Evolutionary conservation across 2,888 invertebrate genomes (phyloP).

Genomic region (Coelinius sp.): DNA sequence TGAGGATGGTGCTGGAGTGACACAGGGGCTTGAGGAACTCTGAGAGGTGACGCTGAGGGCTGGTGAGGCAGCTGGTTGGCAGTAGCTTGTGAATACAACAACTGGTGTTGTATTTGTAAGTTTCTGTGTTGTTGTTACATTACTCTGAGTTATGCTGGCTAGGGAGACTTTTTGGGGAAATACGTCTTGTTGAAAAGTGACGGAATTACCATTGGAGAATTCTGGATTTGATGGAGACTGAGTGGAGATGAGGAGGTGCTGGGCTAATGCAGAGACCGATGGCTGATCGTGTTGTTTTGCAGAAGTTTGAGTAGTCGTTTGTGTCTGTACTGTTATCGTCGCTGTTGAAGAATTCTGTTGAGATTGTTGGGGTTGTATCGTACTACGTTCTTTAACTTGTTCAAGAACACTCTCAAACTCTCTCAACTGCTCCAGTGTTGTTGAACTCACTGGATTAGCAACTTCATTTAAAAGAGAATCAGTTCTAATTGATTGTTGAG

Average conservation of each 20-base stretch:
- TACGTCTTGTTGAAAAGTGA: slow-evolving; percentile 61
- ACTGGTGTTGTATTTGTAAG: slow-evolving; percentile 72
- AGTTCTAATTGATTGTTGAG: slow-evolving; percentile 59
- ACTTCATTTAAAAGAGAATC: slow-evolving; percentile 61
- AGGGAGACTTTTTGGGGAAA: slow-evolving; percentile 73
- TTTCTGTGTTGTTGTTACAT: slow-evolving; percentile 61
- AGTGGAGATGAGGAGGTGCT: slow-evolving; percentile 63
- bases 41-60: slow-evolving; percentile 75
- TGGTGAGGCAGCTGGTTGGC: slow-evolving; percentile 73
- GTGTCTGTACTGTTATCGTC: slow-evolving; percentile 60
- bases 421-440: slow-evolving; percentile 82
- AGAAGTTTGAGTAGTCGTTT: slow-evolving; percentile 56
- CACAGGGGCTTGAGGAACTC: slow-evolving; percentile 75
- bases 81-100: slow-evolving; percentile 75
- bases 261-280: slow-evolving; percentile 58
- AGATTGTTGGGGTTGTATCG: slow-evolving; percentile 74
- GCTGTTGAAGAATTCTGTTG: slow-evolving; percentile 51
- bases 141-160: slow-evolving; percentile 72
- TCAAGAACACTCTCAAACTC: slow-evolving; percentile 87
- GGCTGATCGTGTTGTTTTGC: slow-evolving; percentile 53
- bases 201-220: slow-evolving; percentile 59
- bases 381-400: slow-evolving; percentile 84
- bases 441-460: slow-evolving; percentile 76
- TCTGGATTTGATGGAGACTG: slow-evolving; percentile 54
- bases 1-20: slow-evolving; percentile 73